These are phyloP conservation scores for Zosterops japonicus DNA, from an alignment of 2,113 vertebrate genomes.

Conservation along the genomic window DNA sequence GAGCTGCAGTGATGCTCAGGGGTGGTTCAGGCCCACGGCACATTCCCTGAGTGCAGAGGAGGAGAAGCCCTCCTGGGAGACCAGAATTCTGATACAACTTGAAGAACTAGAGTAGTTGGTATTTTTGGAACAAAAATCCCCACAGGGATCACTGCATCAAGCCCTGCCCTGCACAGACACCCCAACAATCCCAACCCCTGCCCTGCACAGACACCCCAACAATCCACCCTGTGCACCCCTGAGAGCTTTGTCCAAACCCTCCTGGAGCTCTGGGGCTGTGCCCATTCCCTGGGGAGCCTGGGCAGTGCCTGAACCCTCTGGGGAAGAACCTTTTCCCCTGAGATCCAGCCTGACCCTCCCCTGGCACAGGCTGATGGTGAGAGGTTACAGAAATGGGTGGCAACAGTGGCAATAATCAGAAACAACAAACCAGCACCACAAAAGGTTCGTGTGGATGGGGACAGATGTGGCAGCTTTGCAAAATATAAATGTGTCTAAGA, in stretches of 20 bases:
- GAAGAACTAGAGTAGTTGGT: background rate
- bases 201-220: too few relatives aligned
- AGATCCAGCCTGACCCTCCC: rapidly evolving
- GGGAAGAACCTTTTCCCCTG: background rate
- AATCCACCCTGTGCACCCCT: background rate
- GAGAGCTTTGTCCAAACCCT: rapidly evolving
- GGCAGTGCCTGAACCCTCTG: background rate
- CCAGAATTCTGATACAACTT: background rate
- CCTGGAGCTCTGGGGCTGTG: background rate
- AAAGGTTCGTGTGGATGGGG: background rate
- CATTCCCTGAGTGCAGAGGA: background rate
- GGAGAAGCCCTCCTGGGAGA: background rate
- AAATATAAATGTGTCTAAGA: background rate
- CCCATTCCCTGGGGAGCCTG: background rate
- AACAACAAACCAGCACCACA: background rate
- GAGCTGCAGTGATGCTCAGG: background rate
- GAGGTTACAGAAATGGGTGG: background rate
- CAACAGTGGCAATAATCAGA: background rate
- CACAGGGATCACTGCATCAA: rapidly evolving
- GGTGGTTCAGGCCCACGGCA: background rate
- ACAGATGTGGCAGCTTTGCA: background rate
- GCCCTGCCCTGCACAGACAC: background rate
- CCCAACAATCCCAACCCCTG: background rate
- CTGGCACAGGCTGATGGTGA: background rate
- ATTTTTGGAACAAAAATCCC: background rate